phyloP scores from a whole-genome alignment of 2,113 vertebrate genomes.

The Nothobranchius furzeri region DNA sequence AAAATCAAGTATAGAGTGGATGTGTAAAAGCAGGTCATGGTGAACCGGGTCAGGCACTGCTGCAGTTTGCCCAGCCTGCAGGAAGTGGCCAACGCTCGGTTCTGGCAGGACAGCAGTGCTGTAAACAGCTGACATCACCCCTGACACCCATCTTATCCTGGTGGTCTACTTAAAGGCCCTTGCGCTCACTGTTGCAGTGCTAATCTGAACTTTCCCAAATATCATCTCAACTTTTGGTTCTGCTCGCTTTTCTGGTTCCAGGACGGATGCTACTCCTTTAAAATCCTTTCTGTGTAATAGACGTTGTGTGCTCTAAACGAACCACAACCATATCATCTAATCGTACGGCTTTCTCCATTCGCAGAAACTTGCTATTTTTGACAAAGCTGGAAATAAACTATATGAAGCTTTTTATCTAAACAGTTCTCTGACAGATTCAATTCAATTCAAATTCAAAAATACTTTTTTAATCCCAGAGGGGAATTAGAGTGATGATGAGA shows the following conservation, averaged over 20 bases:
- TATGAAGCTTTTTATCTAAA: too few species aligned
- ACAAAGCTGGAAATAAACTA: not conserved
- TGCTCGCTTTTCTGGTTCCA: constrained; percentile 21
- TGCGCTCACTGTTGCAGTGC: not conserved
- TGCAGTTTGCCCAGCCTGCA: constrained; percentile 15
- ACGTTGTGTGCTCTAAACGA: not conserved
- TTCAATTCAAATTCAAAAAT: too few species aligned
- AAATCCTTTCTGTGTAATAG: constrained; percentile 22
- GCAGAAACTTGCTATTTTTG: constrained; percentile 9
- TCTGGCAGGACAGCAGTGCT: constrained; percentile 32
- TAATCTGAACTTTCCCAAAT: constrained; percentile 1
- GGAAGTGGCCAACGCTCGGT: not conserved
- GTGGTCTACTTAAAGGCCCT: constrained; percentile 50
- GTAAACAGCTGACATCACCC: constrained; percentile 34
- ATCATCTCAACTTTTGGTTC: constrained; percentile 8
- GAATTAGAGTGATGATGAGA: too few species aligned
- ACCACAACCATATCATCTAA: not conserved
- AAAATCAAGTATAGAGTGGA: not conserved
- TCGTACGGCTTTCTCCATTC: constrained; percentile 4
- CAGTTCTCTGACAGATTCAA: too few species aligned
- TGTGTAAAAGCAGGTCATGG: too few species aligned
- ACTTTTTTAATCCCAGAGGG: too few species aligned
- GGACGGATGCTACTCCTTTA: not conserved
- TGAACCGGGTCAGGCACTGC: constrained; percentile 10
- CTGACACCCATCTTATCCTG: constrained; percentile 12